Conservation (phyloP, 2,113 vertebrate species). For the Nibea coibor region DNA sequence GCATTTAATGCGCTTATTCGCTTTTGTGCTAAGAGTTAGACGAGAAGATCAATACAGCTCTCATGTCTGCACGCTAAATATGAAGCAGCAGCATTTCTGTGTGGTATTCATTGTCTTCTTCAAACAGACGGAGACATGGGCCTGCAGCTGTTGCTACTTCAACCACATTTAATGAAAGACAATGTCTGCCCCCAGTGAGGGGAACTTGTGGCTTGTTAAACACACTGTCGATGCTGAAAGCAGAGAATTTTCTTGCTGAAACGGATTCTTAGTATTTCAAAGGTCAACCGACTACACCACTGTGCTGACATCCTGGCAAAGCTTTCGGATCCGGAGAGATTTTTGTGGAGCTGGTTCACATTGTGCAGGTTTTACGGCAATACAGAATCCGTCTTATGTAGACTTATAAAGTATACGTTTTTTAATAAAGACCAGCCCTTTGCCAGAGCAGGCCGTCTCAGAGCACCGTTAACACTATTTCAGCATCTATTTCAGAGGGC, state of each 20-base stretch:
- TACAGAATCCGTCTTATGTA: conserved; percentile 16
- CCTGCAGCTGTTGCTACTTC: conserved; percentile 67
- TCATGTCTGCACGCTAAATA: background rate
- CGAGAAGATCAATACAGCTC: background rate
- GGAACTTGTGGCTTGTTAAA: conserved; percentile 65
- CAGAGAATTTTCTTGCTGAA: conserved; percentile 40
- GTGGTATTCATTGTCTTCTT: conserved; percentile 46
- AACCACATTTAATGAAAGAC: conserved; percentile 70
- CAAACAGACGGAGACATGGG: conserved; percentile 28
- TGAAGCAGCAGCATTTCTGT: conserved; percentile 21
- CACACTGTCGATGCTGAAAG: conserved; percentile 45
- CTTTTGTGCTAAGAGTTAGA: background rate
- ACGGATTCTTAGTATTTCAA: conserved; percentile 50
- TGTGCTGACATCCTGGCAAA: conserved; percentile 45
- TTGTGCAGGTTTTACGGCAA: conserved; percentile 30
- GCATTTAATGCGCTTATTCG: background rate
- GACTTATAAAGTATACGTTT: background rate
- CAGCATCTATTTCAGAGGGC: conserved; percentile 44
- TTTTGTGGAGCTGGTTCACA: conserved; percentile 31
- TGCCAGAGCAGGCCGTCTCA: background rate
- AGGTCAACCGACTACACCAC: conserved; percentile 50
- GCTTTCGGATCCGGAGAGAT: conserved; percentile 16
- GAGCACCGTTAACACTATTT: conserved; percentile 24
- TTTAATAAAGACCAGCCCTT: conserved; percentile 42
- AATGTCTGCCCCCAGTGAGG: conserved; percentile 45